Percentiles rank a stretch among this genome's conserved stretches.
phyloP scores from a whole-genome alignment of 1,140 invertebrate genomes.

The Conus betulinus region DNA sequence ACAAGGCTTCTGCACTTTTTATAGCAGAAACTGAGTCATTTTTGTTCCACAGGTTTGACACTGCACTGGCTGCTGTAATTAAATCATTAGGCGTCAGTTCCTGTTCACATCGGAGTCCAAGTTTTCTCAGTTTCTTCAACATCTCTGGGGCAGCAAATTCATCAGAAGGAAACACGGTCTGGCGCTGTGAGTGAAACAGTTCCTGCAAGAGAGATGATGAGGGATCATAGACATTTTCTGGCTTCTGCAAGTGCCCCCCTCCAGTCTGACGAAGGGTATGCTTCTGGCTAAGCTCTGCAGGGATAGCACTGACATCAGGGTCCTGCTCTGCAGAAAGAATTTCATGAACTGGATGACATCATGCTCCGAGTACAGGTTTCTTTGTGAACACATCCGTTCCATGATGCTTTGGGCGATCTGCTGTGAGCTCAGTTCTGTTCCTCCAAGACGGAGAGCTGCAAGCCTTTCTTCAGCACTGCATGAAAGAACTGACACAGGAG shows the following conservation, averaged over 20 bases:
- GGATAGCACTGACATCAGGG: neutral
- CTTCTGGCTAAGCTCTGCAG: neutral
- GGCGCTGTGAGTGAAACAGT: constrained; percentile 31
- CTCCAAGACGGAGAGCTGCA: constrained; percentile 28
- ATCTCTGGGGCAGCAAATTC: constrained; percentile 22
- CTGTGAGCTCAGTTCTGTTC: neutral
- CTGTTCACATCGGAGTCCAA: constrained; percentile 32
- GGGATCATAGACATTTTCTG: constrained; percentile 40
- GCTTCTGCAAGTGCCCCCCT: neutral
- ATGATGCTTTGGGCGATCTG: constrained; percentile 3
- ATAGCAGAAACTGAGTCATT: neutral
- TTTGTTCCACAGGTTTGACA: neutral
- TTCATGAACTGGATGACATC: constrained; percentile 33
- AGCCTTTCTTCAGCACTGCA: neutral
- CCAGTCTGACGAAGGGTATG: constrained; percentile 30
- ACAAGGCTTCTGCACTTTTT: constrained; percentile 22
- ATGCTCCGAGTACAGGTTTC: neutral
- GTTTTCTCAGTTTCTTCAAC: constrained; percentile 14
- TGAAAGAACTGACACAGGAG: neutral
- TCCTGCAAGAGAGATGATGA: constrained; percentile 9
- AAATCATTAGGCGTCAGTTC: constrained; percentile 35
- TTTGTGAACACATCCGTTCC: neutral
- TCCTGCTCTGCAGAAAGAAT: constrained; percentile 14
- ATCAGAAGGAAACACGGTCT: constrained; percentile 41
- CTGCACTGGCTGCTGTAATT: constrained; percentile 22